Conservation (phyloP, 2,888 invertebrate genomes). For the Steinernema scapterisci region DNA sequence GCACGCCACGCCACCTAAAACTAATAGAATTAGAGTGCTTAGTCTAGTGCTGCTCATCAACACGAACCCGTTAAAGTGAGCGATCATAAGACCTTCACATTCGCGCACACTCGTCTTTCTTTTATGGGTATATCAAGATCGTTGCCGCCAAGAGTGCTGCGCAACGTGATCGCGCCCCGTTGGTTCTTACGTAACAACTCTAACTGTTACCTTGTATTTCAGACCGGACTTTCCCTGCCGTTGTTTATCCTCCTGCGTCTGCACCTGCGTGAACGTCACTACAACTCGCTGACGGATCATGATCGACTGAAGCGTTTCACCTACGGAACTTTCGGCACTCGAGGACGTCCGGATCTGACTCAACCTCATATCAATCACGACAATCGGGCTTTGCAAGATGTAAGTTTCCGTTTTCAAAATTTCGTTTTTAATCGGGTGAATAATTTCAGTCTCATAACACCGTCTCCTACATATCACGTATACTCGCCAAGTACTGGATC, state of each 20-base stretch:
- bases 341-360: conserved; percentile 6
- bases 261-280: conserved; percentile 52
- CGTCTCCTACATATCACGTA: conserved; percentile 36
- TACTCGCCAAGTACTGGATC: conserved; percentile 89
- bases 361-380: not conserved
- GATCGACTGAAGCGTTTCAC: conserved; percentile 54
- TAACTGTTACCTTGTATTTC: conserved; percentile 25
- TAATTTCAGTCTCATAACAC: not conserved
- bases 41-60: not conserved
- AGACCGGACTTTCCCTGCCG: conserved; percentile 64
- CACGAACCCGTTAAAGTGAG: not conserved
- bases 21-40: not conserved
- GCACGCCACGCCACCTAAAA: not conserved
- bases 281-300: conserved; percentile 60
- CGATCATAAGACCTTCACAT: not conserved
- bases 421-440: not conserved
- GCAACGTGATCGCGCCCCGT: not conserved
- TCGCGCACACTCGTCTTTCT: conserved; percentile 19
- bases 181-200: not conserved
- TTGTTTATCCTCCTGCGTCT: conserved; percentile 66
- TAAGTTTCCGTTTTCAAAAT: not conserved
- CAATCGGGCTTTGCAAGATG: not conserved
- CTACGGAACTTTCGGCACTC: conserved; percentile 58
- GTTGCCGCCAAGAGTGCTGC: not conserved
- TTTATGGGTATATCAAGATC: conserved; percentile 15